phyloP scores from a whole-genome alignment of 1,140 invertebrate species.

The Conopomorpha cramerella region DNA sequence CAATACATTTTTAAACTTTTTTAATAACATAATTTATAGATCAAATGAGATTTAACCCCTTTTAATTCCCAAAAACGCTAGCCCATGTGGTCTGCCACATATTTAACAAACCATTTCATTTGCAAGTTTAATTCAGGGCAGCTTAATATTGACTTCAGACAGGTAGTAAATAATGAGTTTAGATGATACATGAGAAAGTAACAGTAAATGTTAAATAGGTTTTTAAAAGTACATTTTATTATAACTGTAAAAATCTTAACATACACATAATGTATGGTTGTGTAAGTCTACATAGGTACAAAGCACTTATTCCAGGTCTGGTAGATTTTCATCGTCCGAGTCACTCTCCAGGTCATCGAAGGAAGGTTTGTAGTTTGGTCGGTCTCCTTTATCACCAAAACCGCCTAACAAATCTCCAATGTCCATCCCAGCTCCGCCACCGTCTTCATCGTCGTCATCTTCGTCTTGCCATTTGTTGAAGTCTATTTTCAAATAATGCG shows the following conservation, averaged over 20 bases:
- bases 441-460: conserved; percentile 55
- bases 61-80: too few species aligned
- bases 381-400: conserved; percentile 26
- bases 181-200: not conserved
- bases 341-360: conserved; percentile 48
- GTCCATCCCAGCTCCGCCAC: conserved; percentile 17
- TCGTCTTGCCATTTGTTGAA: conserved; percentile 98
- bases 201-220: not conserved
- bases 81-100: too few species aligned
- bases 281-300: conserved; percentile 26
- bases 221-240: conserved; percentile 27
- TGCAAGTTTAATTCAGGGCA: not conserved
- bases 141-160: not conserved
- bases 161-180: not conserved
- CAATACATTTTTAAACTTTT: not conserved
- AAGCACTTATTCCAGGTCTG: conserved; percentile 42
- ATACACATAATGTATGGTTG: conserved; percentile 48
- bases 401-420: conserved; percentile 36
- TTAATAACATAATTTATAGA: conserved; percentile 1
- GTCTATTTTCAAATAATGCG: conserved; percentile 95
- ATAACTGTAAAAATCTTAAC: conserved; percentile 53
- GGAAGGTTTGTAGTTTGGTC: too few species aligned
- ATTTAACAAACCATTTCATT: too few species aligned
- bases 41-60: conserved; percentile 8
- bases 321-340: conserved; percentile 51